Percentiles rank a stretch among this genome's conserved stretches.
phyloP scores from a whole-genome alignment of 2,888 invertebrate genomes.

The Nemotelus nigrinus region DNA sequence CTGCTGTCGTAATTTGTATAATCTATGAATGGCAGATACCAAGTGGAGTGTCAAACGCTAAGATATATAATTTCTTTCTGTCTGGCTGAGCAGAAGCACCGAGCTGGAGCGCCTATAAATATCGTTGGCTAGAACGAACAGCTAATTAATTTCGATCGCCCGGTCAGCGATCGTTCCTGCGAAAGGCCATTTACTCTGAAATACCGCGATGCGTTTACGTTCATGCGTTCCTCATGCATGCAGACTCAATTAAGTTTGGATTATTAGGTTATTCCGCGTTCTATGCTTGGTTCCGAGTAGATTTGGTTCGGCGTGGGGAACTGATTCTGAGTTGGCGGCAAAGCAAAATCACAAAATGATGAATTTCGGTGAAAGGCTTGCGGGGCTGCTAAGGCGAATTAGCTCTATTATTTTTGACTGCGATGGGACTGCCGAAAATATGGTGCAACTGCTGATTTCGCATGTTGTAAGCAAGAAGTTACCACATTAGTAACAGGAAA shows the following conservation, averaged over 20 bases:
- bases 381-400: not conserved
- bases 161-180: not conserved
- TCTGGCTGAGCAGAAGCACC: not conserved
- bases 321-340: not conserved
- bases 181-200: conserved; percentile 35
- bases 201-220: conserved; percentile 39
- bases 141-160: not conserved
- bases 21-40: conserved; percentile 30
- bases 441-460: too few species aligned
- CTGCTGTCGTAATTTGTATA: conserved; percentile 1
- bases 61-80: too few species aligned
- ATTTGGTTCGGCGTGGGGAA: not conserved
- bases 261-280: conserved; percentile 2
- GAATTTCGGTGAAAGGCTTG: not conserved
- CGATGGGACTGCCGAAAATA: too few species aligned
- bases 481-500: too few species aligned
- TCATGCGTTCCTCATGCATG: conserved; percentile 1
- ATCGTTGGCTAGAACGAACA: not conserved
- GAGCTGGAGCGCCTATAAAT: too few species aligned
- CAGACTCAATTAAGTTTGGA: conserved; percentile 7
- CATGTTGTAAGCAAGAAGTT: too few species aligned
- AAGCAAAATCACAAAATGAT: not conserved
- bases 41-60: conserved; percentile 21
- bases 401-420: too few species aligned
- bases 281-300: not conserved